These are phyloP conservation scores for Lepus oiostolus DNA, from an alignment of 2,797 vertebrate genomes.

Conservation along the genomic window DNA sequence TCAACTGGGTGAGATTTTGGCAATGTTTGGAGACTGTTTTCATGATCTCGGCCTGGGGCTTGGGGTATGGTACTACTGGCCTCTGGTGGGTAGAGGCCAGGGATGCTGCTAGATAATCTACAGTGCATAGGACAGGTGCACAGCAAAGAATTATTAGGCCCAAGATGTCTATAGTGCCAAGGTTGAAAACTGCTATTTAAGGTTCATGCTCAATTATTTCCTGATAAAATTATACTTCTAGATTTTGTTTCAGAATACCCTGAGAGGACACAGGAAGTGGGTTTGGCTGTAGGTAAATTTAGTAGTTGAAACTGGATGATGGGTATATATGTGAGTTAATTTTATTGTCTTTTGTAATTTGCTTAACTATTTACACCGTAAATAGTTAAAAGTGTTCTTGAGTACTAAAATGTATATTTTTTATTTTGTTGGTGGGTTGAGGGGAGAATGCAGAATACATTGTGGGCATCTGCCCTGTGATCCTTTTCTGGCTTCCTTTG, in stretches of 20 bases:
- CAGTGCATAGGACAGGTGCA: neutral
- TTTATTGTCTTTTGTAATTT: conserved; percentile 38
- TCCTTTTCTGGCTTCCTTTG: conserved; percentile 66
- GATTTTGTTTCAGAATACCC: conserved; percentile 49
- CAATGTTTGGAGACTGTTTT: neutral
- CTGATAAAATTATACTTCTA: conserved; percentile 43
- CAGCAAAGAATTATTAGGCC: conserved; percentile 3
- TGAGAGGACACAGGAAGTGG: neutral
- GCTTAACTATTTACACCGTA: conserved; percentile 36
- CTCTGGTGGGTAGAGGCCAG: neutral
- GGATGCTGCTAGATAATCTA: neutral
- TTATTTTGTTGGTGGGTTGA: conserved; percentile 58
- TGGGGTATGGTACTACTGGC: neutral
- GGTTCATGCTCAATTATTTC: conserved; percentile 26
- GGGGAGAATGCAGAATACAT: conserved; percentile 9
- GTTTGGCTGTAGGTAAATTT: conserved; percentile 6
- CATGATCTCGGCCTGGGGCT: neutral
- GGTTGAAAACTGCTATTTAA: conserved; percentile 48
- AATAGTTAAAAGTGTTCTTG: conserved; percentile 35
- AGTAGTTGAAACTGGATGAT: conserved; percentile 17
- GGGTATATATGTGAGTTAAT: conserved; percentile 16
- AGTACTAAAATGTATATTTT: conserved; percentile 9
- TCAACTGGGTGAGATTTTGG: neutral
- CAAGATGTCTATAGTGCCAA: neutral
- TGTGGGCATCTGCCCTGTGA: neutral